These are phyloP conservation scores for fruit fly (Drosophila melanogaster) DNA, from an alignment of 1,140 invertebrate genomes.

Conservation along the genomic window Release_6_plus_ISO1_MT NT_033779.5:14001001-14001500, in stretches of 20 bases:
- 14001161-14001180: constrained; percentile 15
- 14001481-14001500: too few species aligned
- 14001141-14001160: constrained; percentile 39
- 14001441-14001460: too few species aligned
- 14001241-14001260: constrained; percentile 78
- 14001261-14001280: constrained; percentile 70
- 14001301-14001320: constrained; percentile 34
- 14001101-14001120: constrained; percentile 80
- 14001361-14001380: constrained; percentile 31
- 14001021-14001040: constrained; percentile 48
- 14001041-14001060: constrained; percentile 43
- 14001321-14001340: constrained; percentile 25
- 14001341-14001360: constrained; percentile 25
- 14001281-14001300: constrained; percentile 9
- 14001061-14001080: constrained; percentile 72
- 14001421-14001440: not conserved
- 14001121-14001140: constrained; percentile 65
- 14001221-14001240: constrained; percentile 83
- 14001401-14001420: not conserved
- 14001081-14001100: constrained; percentile 74
- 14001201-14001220: constrained; percentile 59
- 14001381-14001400: constrained; percentile 16
- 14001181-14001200: not conserved
- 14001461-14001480: not conserved
- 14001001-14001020: constrained; percentile 54